Conservation (phyloP, 2,113 vertebrate species). For the Heloderma charlesbogerti region DNA sequence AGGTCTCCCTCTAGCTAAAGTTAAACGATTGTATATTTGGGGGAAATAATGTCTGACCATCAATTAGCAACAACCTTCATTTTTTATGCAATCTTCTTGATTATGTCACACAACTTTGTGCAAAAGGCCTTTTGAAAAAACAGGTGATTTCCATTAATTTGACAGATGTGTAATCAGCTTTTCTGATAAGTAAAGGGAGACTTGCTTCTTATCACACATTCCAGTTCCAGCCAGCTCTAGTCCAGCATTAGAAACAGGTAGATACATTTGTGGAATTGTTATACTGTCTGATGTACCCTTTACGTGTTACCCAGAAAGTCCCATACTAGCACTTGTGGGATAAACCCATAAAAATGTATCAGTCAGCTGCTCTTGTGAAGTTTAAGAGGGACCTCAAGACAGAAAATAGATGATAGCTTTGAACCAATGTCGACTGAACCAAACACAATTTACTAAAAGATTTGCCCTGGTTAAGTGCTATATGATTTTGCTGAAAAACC, state of each 20-base stretch:
- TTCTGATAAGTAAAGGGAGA: background rate
- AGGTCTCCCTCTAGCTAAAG: background rate
- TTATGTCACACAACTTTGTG: background rate
- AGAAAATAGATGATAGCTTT: background rate
- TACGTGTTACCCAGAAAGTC: background rate
- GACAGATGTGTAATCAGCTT: background rate
- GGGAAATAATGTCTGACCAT: background rate
- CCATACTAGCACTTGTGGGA: background rate
- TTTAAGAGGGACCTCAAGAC: background rate
- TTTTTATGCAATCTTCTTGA: constrained; percentile 14
- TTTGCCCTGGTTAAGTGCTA: background rate
- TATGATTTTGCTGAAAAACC: background rate
- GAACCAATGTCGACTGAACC: background rate
- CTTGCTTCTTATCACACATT: background rate
- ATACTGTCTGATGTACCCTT: background rate
- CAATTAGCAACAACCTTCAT: background rate
- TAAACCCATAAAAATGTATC: background rate
- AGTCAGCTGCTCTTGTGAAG: background rate
- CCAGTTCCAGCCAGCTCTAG: background rate
- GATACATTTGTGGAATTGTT: background rate
- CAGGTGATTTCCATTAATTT: background rate
- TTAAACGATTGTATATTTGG: background rate
- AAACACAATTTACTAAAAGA: background rate
- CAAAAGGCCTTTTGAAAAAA: constrained; percentile 6
- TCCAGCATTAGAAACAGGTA: background rate